These are phyloP conservation scores for Trissolcus brochymenae DNA, from an alignment of 2,888 invertebrate species.

Conservation along the genomic window DNA sequence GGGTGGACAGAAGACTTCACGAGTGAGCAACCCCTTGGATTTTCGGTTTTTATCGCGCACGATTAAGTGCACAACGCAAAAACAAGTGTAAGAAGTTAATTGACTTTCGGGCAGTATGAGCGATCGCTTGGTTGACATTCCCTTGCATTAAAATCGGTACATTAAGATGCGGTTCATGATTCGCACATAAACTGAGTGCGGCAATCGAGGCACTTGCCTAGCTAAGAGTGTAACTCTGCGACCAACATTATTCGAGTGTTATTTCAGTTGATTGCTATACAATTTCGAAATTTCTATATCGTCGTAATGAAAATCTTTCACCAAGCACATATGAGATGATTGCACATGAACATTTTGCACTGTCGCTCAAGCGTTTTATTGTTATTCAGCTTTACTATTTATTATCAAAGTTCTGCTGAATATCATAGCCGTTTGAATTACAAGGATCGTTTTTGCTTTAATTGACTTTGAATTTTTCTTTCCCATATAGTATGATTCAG, in stretches of 20 bases:
- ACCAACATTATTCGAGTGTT: conserved; percentile 15
- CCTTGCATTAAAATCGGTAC: conserved; percentile 14
- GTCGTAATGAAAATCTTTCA: conserved; percentile 25
- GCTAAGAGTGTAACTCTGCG: background rate
- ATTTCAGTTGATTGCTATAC: conserved; percentile 12
- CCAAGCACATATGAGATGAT: conserved; percentile 2
- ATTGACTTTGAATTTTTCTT: too few species aligned
- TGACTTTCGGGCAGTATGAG: conserved; percentile 28
- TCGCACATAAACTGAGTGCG: conserved; percentile 18
- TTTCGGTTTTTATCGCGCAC: conserved; percentile 32
- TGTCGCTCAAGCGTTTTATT: conserved; percentile 5
- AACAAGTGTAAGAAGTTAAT: conserved; percentile 44
- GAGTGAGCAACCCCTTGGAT: too few species aligned
- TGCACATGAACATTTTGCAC: background rate
- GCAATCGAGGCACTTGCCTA: conserved; percentile 9
- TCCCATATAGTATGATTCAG: conserved; percentile 7
- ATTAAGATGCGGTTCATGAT: conserved; percentile 26
- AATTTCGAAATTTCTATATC: conserved; percentile 16
- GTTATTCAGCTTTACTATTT: background rate
- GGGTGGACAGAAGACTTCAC: too few species aligned
- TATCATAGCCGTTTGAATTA: conserved; percentile 1
- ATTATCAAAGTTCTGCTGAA: background rate
- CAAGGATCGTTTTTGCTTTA: background rate
- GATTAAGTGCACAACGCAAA: conserved; percentile 26
- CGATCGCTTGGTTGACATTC: conserved; percentile 23